Conservation (phyloP, 2,797 vertebrate genomes). For the Thamnophis elegans region DNA sequence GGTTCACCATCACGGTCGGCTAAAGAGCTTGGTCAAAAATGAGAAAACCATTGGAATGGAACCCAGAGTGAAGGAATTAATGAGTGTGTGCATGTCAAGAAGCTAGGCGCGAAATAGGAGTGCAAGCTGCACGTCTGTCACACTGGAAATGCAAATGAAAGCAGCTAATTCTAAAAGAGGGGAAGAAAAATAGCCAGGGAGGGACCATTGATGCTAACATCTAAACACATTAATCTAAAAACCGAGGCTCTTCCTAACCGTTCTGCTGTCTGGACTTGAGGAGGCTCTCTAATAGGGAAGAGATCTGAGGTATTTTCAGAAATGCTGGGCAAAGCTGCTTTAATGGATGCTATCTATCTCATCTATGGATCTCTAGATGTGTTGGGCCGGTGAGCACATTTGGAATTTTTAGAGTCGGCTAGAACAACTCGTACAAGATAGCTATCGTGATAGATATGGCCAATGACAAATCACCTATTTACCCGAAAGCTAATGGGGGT, state of each 20-base stretch:
- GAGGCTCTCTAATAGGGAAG: background rate
- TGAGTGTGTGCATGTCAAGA: background rate
- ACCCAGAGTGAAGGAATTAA: background rate
- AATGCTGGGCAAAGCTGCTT: background rate
- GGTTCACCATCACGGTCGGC: no score
- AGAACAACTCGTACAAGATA: background rate
- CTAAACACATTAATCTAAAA: slow-evolving; percentile 1
- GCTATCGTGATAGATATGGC: background rate
- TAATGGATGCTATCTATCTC: background rate
- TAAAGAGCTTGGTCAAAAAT: slow-evolving; percentile 1
- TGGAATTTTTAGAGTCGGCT: background rate
- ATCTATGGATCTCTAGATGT: background rate
- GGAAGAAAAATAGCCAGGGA: background rate
- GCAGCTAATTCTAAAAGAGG: background rate
- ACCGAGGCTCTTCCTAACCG: background rate
- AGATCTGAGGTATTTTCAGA: background rate
- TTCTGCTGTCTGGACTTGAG: background rate
- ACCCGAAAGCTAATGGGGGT: background rate
- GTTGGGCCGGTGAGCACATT: background rate
- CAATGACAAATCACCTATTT: background rate
- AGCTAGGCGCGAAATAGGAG: slow-evolving; percentile 3
- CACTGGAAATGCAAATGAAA: slow-evolving; percentile 2
- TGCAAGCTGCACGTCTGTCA: background rate
- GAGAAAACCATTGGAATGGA: background rate
- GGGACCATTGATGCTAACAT: background rate